phyloP scores from a whole-genome alignment of 2,888 invertebrate species.

The Drymonia ruficornis region DNA sequence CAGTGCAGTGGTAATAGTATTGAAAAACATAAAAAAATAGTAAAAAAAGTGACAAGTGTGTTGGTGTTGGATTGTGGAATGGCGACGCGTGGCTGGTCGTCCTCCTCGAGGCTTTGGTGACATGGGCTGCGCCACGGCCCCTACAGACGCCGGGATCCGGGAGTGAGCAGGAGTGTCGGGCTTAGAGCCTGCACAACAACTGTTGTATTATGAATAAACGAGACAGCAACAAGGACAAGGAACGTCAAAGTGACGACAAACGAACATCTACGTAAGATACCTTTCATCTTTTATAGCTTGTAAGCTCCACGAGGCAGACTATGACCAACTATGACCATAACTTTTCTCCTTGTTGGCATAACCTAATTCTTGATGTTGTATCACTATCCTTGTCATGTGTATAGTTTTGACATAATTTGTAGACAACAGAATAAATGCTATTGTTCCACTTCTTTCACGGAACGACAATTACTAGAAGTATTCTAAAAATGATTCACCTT shows the following conservation, averaged over 20 bases:
- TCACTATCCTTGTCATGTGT: no score
- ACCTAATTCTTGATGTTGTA: no score
- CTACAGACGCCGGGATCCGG: conserved; percentile 73
- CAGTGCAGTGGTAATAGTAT: conserved; percentile 74
- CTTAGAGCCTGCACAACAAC: conserved; percentile 74
- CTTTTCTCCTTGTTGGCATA: no score
- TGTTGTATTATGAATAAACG: conserved; percentile 82
- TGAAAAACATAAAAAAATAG: conserved; percentile 65
- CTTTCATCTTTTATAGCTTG: conserved; percentile 5
- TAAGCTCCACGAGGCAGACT: no score
- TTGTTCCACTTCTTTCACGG: no score
- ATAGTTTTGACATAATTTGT: no score
- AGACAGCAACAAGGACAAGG: conserved; percentile 80
- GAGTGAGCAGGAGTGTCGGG: conserved; percentile 77
- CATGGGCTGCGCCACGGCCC: conserved; percentile 78
- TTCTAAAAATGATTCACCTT: no score
- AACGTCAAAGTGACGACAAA: conserved; percentile 83
- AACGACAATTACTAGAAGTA: no score
- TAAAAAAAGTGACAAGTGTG: conserved; percentile 53
- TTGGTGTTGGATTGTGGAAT: conserved; percentile 64
- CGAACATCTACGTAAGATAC: conserved; percentile 78
- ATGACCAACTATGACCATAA: no score
- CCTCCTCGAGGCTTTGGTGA: conserved; percentile 70
- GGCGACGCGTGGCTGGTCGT: conserved; percentile 64
- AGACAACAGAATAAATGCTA: no score